These are phyloP conservation scores for Pachycephus smyrnensis DNA, from an alignment of 2,888 invertebrate species.

Conservation along the genomic window DNA sequence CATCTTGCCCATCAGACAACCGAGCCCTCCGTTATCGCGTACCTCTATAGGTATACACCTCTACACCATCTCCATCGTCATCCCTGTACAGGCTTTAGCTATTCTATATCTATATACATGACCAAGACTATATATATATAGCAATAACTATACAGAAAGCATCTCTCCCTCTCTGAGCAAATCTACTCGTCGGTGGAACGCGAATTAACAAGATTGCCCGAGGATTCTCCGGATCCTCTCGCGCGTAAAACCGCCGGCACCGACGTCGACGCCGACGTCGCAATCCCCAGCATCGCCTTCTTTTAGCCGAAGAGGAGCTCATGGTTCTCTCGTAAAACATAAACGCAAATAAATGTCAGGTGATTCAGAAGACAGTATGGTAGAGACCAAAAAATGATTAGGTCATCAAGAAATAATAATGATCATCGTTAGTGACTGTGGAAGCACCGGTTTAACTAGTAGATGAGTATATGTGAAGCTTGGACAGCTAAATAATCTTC, in stretches of 20 bases:
- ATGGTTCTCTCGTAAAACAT: neutral
- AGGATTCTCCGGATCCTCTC: constrained; percentile 13
- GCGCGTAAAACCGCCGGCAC: constrained; percentile 15
- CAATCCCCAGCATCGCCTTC: neutral
- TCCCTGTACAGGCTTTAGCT: neutral
- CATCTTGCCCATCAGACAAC: constrained; percentile 67
- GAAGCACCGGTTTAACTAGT: neutral
- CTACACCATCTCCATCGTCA: constrained; percentile 12
- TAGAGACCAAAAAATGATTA: neutral
- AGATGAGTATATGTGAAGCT: neutral
- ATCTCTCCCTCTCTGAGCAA: constrained; percentile 21
- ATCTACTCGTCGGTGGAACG: constrained; percentile 40
- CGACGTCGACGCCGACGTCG: constrained; percentile 24
- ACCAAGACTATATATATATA: neutral
- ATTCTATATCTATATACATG: neutral
- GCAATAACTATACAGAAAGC: neutral
- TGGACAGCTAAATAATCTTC: neutral
- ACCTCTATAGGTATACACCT: constrained; percentile 47
- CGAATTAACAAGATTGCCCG: constrained; percentile 53
- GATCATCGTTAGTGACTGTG: neutral
- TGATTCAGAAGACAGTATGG: neutral
- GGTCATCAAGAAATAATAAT: neutral
- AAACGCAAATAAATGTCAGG: neutral
- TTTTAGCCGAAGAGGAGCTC: neutral
- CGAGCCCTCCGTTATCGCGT: constrained; percentile 61